Evolutionary conservation across 2,797 vertebrate species (phyloP), one percentile per base, ranked within the genome.

Genomic region (Pseudochirops corinnae): DNA sequence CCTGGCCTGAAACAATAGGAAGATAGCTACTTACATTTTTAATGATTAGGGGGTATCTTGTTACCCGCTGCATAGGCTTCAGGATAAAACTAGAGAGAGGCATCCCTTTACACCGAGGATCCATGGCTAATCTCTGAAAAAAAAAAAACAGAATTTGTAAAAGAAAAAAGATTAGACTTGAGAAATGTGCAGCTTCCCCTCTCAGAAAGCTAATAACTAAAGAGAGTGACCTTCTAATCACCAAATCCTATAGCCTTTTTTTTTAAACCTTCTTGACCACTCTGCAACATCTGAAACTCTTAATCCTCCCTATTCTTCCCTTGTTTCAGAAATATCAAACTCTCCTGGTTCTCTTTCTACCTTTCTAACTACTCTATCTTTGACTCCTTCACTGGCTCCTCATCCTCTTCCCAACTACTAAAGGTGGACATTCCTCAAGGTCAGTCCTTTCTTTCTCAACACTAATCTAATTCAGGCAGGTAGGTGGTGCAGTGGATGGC

Each of bases 31-130:
- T 52, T 99, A 99, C 99, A 50, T 99, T 99, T 99, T 99, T 99
- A 98, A 99, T 99, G 96, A 99, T 99, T 96, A 99, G 99, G 0
- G 99, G 99, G 98, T 99, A 99, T 98, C 99, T 99, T 0, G 99
- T 99, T 98, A 99, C 99, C 96, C 99, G 99, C 98, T 99, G 99
- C 99, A 99, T 99, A 92, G 99, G 99, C 97, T 99, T 99, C 96
- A 99, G 99, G 93, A 99, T 99, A 97, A 99, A 99, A 98, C 99
- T 99, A 97, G 99, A 99, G 16, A 99, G 99, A 6, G 99, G 99
- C 99, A 99, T 99, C 62, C 99, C 99, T 98, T 99, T 99, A 98
- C 99, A 99, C 74, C 99, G 98, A 96, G 99, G 99, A 95, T 99
- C 99, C 99, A 99, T 99, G 94, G 99, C 99, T 96, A 99, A 98